Conservation (phyloP, 2,113 vertebrate genomes). For the Salvator merianae region DNA sequence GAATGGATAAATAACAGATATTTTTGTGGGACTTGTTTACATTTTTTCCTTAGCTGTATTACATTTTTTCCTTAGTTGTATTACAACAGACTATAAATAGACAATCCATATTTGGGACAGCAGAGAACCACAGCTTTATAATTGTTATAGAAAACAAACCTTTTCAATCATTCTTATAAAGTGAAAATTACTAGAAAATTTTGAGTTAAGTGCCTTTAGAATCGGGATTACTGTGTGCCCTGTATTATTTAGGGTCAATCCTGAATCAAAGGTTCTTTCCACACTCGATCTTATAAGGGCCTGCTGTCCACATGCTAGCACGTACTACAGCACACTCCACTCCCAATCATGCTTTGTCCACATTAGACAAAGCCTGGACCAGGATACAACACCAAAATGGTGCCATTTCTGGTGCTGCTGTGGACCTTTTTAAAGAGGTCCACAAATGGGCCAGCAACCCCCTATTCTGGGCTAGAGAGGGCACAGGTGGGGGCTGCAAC, state of each 20-base stretch:
- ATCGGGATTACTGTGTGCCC: neutral
- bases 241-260: neutral
- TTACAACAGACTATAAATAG: conserved; percentile 61
- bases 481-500: no score
- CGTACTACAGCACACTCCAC: no score
- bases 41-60: conserved; percentile 35
- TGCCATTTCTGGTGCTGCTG: no score
- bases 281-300: no score
- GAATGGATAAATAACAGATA: conserved; percentile 31
- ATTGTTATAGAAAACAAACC: neutral
- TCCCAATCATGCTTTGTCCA: no score
- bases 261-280: neutral
- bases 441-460: no score
- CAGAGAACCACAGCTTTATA: neutral
- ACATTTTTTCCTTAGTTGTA: conserved; percentile 39
- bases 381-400: no score
- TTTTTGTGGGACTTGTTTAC: conserved; percentile 15
- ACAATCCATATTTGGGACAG: neutral
- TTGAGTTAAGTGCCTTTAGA: neutral
- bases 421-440: no score
- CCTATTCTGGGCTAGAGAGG: no score
- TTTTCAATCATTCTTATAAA: neutral
- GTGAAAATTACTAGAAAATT: neutral
- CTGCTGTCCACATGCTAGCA: no score
- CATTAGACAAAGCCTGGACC: no score